Conservation (phyloP, 2,888 invertebrate genomes). For the Pterobdella sp. region DNA sequence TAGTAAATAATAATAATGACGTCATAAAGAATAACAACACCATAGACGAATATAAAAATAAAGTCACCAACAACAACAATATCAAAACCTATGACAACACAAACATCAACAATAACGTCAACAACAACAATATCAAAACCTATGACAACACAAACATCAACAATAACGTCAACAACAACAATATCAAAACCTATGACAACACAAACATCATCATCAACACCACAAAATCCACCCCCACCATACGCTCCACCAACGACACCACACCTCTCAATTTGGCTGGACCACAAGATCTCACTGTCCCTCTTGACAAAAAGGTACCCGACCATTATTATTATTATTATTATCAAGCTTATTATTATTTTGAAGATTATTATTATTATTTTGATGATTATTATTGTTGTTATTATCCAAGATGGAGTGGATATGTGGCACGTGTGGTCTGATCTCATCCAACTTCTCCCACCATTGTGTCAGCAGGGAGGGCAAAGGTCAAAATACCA, state of each 20-base stretch:
- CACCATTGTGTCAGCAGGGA: background rate
- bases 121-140: slow-evolving; percentile 6
- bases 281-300: slow-evolving; percentile 32
- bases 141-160: slow-evolving; percentile 5
- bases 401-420: background rate
- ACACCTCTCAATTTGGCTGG: slow-evolving; percentile 33
- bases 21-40: background rate
- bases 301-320: background rate
- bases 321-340: background rate
- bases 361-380: background rate
- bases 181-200: background rate
- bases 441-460: background rate
- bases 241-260: slow-evolving; percentile 7
- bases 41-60: background rate
- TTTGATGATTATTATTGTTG: background rate
- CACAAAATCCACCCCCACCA: background rate
- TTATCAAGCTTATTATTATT: background rate
- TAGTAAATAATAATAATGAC: background rate
- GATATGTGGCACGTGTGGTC: slow-evolving; percentile 1
- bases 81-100: background rate
- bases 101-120: slow-evolving; percentile 8
- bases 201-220: background rate
- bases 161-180: background rate
- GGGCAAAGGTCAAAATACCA: background rate
- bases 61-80: background rate